Evolutionary conservation across 2,113 vertebrate genomes (phyloP).

Genomic region (Romanogobio albipinnatus): DNA sequence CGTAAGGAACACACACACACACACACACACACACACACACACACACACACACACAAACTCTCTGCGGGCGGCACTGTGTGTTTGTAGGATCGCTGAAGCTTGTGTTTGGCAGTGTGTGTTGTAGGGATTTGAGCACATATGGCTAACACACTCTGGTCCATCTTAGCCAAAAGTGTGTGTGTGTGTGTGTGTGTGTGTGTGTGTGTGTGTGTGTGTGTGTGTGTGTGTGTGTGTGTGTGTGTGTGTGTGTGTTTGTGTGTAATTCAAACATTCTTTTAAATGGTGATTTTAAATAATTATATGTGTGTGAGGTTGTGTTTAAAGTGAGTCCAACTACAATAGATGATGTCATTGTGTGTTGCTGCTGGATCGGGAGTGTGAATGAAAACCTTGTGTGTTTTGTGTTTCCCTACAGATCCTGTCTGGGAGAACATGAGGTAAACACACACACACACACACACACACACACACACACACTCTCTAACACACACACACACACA

Average conservation of each 20-base stretch:
- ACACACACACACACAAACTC: not conserved
- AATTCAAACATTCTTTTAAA: no score
- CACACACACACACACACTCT: not conserved
- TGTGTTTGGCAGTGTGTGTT: not conserved
- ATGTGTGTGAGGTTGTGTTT: constrained; percentile 31
- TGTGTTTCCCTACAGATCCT: constrained; percentile 60
- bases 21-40: constrained; percentile 18
- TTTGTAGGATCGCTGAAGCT: not conserved
- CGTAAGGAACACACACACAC: constrained; percentile 73
- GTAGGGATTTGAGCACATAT: constrained; percentile 13
- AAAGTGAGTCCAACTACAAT: not conserved
- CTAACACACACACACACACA: no score
- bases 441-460: constrained; percentile 49
- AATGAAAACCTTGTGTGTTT: constrained; percentile 31
- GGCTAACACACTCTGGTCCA: not conserved
- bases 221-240: no score
- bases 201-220: no score
- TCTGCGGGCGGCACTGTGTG: not conserved
- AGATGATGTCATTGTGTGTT: constrained; percentile 35
- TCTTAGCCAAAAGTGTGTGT: not conserved
- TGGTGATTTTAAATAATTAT: not conserved
- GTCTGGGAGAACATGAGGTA: constrained; percentile 68
- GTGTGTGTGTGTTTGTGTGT: not conserved
- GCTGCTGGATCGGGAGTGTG: not conserved
- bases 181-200: not conserved